Evolutionary conservation across 2,797 vertebrate genomes (phyloP).

Genomic region (Pantherophis alleghaniensis): DNA sequence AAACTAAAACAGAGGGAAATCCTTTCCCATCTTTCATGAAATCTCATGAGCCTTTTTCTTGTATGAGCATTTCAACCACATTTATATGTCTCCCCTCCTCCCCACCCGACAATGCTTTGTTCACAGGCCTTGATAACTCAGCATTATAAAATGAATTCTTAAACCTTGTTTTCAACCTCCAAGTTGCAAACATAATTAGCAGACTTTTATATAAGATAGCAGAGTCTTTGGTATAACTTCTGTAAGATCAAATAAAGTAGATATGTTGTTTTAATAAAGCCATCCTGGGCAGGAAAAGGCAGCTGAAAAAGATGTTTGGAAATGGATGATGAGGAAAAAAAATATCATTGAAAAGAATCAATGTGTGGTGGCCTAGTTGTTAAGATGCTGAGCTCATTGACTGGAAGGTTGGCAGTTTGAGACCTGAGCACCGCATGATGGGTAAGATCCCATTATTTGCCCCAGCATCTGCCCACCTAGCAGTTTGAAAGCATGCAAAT

Average conservation of each 20-base stretch:
- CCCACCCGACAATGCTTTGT: slow-evolving; percentile 12
- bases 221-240: not conserved
- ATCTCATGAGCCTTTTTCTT: slow-evolving; percentile 54
- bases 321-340: slow-evolving; percentile 9
- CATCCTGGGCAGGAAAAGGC: slow-evolving; percentile 29
- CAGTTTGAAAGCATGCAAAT: not conserved
- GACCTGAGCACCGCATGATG: accelerated
- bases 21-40: slow-evolving; percentile 54
- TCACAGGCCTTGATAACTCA: not conserved
- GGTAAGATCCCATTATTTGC: not conserved
- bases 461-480: not conserved
- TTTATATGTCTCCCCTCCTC: slow-evolving; percentile 20
- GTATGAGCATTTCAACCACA: slow-evolving; percentile 50
- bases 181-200: slow-evolving; percentile 14
- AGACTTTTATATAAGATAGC: slow-evolving; percentile 27
- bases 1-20: slow-evolving; percentile 54
- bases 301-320: slow-evolving; percentile 21
- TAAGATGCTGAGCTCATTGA: not conserved
- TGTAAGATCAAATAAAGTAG: slow-evolving; percentile 40
- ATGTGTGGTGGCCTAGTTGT: not conserved
- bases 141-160: slow-evolving; percentile 23
- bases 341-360: slow-evolving; percentile 13
- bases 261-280: slow-evolving; percentile 39
- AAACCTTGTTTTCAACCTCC: slow-evolving; percentile 26
- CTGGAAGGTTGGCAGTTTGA: not conserved